Percentiles rank a stretch among this genome's conserved stretches.
These are phyloP conservation scores for Actinostola sp. DNA, from an alignment of 92 coral and sea anemone species.

Conservation along the genomic window DNA sequence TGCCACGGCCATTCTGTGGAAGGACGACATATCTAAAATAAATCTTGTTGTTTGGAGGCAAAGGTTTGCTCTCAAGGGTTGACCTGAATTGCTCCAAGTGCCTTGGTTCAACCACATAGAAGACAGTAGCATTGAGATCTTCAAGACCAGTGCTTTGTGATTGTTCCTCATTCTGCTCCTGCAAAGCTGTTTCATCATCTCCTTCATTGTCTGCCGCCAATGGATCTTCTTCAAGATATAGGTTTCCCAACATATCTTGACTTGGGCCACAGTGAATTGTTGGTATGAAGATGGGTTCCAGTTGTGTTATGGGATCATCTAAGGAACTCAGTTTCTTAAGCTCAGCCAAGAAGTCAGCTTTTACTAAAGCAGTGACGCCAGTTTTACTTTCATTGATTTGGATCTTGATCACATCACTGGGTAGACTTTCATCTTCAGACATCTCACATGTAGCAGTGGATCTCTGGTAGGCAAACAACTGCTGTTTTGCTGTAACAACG, in stretches of 20 bases:
- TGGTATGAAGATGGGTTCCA: constrained; percentile 56
- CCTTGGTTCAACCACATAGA: constrained; percentile 44
- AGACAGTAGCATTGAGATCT: constrained; percentile 13
- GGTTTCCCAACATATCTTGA: constrained; percentile 33
- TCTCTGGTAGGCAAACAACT: constrained; percentile 49
- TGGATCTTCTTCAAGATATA: constrained; percentile 46
- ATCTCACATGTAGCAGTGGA: constrained; percentile 31
- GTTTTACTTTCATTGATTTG: neutral
- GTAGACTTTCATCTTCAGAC: neutral
- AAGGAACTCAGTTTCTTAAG: neutral
- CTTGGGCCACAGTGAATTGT: constrained; percentile 41
- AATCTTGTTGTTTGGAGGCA: constrained; percentile 28
- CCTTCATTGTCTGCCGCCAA: constrained; percentile 15
- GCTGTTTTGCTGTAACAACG: constrained; percentile 21
- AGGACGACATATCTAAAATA: constrained; percentile 37
- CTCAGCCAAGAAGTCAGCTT: neutral
- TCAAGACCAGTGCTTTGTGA: constrained; percentile 5
- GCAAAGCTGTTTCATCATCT: neutral
- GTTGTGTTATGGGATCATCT: constrained; percentile 24
- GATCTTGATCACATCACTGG: constrained; percentile 24
- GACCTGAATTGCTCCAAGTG: constrained; percentile 17
- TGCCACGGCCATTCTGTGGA: constrained; percentile 46
- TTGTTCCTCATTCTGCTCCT: neutral
- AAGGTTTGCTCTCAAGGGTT: neutral
- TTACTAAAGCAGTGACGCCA: constrained; percentile 1